These are phyloP conservation scores for Buathra laborator DNA, from an alignment of 2,888 invertebrate genomes.

Conservation along the genomic window DNA sequence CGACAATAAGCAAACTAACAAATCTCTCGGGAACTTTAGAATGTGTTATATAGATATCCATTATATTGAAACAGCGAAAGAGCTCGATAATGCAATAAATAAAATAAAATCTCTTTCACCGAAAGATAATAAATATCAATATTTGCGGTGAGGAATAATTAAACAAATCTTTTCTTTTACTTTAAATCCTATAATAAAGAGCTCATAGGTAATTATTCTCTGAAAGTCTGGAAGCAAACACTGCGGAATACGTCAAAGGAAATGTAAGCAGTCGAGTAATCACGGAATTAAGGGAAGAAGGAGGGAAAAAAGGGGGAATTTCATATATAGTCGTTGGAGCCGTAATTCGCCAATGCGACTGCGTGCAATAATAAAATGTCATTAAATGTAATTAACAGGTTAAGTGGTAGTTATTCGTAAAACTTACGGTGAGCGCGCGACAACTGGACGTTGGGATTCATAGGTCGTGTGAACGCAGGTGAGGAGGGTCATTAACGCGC, in stretches of 20 bases:
- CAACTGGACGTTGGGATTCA: conserved; percentile 16
- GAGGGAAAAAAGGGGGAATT: background rate
- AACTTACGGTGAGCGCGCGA: conserved; percentile 10
- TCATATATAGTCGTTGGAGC: background rate
- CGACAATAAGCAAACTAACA: background rate
- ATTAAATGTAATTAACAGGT: conserved; percentile 34
- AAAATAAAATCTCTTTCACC: background rate
- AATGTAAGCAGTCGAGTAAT: background rate
- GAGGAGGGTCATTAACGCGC: conserved; percentile 34
- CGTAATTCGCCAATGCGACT: background rate
- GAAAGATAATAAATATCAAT: background rate
- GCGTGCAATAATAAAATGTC: background rate
- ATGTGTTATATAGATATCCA: background rate
- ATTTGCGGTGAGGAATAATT: background rate
- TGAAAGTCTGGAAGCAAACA: background rate
- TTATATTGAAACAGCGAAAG: background rate
- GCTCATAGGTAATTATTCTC: background rate
- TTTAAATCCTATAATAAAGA: background rate
- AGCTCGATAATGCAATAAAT: background rate
- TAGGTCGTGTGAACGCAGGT: conserved; percentile 28
- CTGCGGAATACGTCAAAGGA: background rate
- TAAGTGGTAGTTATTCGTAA: background rate
- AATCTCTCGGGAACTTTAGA: background rate
- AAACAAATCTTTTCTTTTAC: background rate
- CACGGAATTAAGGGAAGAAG: background rate